Evolutionary conservation across 2,797 vertebrate species (phyloP).

Genomic region (Esox lucius): DNA sequence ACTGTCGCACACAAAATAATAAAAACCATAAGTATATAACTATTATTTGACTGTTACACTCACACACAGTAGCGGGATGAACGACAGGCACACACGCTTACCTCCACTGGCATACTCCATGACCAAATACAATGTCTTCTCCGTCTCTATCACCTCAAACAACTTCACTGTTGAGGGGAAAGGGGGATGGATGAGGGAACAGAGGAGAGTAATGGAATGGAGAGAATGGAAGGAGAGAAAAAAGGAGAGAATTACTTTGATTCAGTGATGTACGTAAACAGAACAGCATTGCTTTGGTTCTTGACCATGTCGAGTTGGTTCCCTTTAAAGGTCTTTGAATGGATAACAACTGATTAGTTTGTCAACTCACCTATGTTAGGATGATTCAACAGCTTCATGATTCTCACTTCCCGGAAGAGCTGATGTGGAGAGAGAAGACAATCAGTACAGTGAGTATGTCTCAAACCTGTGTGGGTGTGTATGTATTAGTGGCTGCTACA

Average conservation of each 20-base stretch:
- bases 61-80: slow-evolving; percentile 22
- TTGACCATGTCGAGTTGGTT: background rate
- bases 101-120: slow-evolving; percentile 96
- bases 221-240: slow-evolving; percentile 23
- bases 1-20: background rate
- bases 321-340: background rate
- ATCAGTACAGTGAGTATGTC: slow-evolving; percentile 2
- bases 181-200: slow-evolving; percentile 22
- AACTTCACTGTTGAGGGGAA: slow-evolving; percentile 82
- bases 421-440: slow-evolving; percentile 48
- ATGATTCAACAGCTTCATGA: slow-evolving; percentile 96
- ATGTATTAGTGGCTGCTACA: too few relatives aligned
- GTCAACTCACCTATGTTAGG: slow-evolving; percentile 92
- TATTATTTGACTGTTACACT: slow-evolving; percentile 17
- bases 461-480: background rate
- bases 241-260: background rate
- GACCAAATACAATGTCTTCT: slow-evolving; percentile 85
- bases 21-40: background rate
- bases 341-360: slow-evolving; percentile 2
- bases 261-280: background rate
- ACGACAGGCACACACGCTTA: slow-evolving; percentile 57
- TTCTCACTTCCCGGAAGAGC: slow-evolving; percentile 94
- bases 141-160: slow-evolving; percentile 79
- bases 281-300: background rate
- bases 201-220: slow-evolving; percentile 8